A percentile compares a stretch with the other conserved stretches of the same genome.
phyloP scores from a whole-genome alignment of 2,797 vertebrate genomes.

The Allobates femoralis region DNA sequence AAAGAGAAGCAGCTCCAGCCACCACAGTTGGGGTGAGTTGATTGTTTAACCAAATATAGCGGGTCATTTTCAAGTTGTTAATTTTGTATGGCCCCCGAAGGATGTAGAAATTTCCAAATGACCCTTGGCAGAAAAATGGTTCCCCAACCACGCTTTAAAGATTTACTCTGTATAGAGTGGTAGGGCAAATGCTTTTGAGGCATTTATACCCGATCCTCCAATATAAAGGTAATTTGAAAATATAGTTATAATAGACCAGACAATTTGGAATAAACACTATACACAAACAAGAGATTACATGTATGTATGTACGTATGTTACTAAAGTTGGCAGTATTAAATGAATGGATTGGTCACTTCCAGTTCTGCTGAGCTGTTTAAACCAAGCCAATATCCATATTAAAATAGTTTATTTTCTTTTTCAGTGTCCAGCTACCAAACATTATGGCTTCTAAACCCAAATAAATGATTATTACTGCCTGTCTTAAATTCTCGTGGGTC shows the following conservation, averaged over 20 bases:
- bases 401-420: constrained; percentile 2
- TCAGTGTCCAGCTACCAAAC: constrained; percentile 13
- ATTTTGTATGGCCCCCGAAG: too few species aligned
- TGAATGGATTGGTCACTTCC: background rate
- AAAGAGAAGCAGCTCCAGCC: too few species aligned
- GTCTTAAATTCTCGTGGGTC: constrained; percentile 20
- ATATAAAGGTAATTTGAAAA: background rate
- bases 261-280: too few species aligned
- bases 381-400: constrained; percentile 4
- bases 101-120: too few species aligned
- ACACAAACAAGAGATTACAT: background rate
- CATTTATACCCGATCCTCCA: background rate
- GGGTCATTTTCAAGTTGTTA: too few species aligned
- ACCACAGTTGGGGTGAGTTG: too few species aligned
- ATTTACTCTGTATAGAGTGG: background rate
- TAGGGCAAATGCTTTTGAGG: background rate
- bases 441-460: constrained; percentile 23
- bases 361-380: background rate
- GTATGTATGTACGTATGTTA: background rate
- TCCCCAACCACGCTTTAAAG: too few species aligned
- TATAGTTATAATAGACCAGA: background rate
- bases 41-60: too few species aligned
- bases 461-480: constrained; percentile 7
- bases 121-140: too few species aligned
- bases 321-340: background rate